Conservation (phyloP, 2,888 invertebrate genomes). For the Folsomia candida region DNA sequence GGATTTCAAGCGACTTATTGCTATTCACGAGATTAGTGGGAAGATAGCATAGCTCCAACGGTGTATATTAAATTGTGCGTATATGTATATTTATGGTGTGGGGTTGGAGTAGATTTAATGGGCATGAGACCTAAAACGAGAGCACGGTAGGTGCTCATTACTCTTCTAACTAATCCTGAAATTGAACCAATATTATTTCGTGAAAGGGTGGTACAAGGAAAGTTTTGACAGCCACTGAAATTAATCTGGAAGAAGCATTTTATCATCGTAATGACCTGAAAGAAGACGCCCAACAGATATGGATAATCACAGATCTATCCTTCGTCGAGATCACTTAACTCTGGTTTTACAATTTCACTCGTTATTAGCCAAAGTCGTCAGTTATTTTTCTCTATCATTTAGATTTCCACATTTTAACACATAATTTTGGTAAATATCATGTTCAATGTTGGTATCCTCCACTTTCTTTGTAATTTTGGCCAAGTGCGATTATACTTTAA, state of each 20-base stretch:
- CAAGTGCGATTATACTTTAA: too few species aligned
- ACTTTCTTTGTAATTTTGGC: too few species aligned
- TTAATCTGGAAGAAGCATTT: slow-evolving; percentile 20
- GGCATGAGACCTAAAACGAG: background rate
- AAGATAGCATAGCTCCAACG: too few species aligned
- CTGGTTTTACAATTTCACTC: background rate
- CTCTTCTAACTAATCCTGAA: slow-evolving; percentile 1
- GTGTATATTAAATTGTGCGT: too few species aligned
- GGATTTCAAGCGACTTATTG: too few species aligned
- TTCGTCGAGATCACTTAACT: background rate
- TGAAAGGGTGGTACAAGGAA: slow-evolving; percentile 18
- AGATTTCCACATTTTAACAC: too few species aligned
- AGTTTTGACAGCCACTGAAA: slow-evolving; percentile 26
- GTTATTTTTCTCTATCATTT: too few species aligned
- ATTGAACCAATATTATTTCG: slow-evolving; percentile 18
- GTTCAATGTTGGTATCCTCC: too few species aligned
- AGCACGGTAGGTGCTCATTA: slow-evolving; percentile 15
- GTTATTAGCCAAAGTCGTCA: background rate
- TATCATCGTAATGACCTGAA: slow-evolving; percentile 33
- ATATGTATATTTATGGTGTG: too few species aligned
- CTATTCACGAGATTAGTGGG: too few species aligned
- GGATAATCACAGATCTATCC: background rate
- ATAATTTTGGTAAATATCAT: too few species aligned
- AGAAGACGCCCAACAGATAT: slow-evolving; percentile 31
- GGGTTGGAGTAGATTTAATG: too few species aligned